Conservation (phyloP, 1,140 invertebrate genomes). For the Platorchestia sp. region DNA sequence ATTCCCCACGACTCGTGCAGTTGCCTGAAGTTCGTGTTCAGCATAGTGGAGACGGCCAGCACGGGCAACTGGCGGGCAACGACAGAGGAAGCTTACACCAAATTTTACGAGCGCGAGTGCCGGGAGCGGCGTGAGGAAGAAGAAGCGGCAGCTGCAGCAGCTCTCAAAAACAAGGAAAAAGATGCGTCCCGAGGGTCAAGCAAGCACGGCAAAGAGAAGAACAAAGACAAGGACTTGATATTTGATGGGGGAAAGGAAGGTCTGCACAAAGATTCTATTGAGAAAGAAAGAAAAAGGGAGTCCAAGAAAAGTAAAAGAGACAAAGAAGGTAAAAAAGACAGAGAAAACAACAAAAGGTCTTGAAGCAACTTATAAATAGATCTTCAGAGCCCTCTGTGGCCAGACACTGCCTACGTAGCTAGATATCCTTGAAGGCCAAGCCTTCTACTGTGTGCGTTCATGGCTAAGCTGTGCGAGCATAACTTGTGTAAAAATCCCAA, state of each 20-base stretch:
- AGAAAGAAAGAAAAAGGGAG: slow-evolving; percentile 38
- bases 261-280: not conserved
- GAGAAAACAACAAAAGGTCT: not conserved
- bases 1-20: slow-evolving; percentile 8
- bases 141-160: slow-evolving; percentile 55
- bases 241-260: slow-evolving; percentile 48
- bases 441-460: not conserved
- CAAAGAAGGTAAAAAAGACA: slow-evolving; percentile 23
- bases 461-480: not conserved
- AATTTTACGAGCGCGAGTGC: slow-evolving; percentile 64
- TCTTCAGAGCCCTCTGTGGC: not conserved
- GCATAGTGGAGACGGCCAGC: slow-evolving; percentile 65
- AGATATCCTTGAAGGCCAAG: not conserved
- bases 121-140: slow-evolving; percentile 61
- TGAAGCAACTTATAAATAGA: not conserved
- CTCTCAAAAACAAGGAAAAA: slow-evolving; percentile 2
- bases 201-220: slow-evolving; percentile 46
- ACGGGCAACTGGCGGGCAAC: slow-evolving; percentile 63
- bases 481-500: not conserved
- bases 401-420: not conserved
- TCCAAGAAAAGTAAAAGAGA: slow-evolving; percentile 31
- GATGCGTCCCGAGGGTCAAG: not conserved
- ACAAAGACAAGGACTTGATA: slow-evolving; percentile 60
- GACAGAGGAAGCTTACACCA: slow-evolving; percentile 63
- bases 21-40: slow-evolving; percentile 67